phyloP scores from a whole-genome alignment of 2,113 vertebrate species.

The Pogonocichla stellata region DNA sequence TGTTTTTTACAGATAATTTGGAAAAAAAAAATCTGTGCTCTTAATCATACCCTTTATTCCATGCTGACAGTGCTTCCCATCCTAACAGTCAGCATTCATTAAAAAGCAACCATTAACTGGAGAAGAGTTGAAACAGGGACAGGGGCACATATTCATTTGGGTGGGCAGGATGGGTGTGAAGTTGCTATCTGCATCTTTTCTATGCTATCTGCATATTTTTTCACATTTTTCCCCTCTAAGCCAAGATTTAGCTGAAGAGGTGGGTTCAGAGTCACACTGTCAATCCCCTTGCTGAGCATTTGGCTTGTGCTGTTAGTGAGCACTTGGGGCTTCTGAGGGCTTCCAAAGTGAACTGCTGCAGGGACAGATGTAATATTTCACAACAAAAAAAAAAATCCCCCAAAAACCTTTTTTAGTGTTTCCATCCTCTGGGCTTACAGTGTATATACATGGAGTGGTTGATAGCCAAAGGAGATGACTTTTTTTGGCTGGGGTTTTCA shows the following conservation, averaged over 20 bases:
- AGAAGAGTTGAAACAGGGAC: background rate
- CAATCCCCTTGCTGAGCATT: background rate
- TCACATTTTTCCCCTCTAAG: background rate
- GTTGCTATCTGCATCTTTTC: background rate
- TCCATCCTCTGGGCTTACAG: background rate
- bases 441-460: background rate
- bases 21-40: background rate
- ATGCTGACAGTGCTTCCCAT: background rate
- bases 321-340: background rate
- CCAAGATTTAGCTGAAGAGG: background rate
- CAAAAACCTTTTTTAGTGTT: background rate
- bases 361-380: background rate
- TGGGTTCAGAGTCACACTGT: background rate
- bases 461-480: background rate
- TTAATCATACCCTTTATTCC: background rate
- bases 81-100: background rate
- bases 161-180: background rate
- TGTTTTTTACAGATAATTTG: background rate
- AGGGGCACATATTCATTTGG: background rate
- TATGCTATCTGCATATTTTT: background rate
- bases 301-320: background rate
- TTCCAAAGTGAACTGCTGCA: background rate
- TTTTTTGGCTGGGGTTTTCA: background rate
- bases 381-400: rapidly evolving
- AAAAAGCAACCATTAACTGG: background rate